These are phyloP conservation scores for Pantherophis guttatus DNA, from an alignment of 2,113 vertebrate species.

Conservation along the genomic window DNA sequence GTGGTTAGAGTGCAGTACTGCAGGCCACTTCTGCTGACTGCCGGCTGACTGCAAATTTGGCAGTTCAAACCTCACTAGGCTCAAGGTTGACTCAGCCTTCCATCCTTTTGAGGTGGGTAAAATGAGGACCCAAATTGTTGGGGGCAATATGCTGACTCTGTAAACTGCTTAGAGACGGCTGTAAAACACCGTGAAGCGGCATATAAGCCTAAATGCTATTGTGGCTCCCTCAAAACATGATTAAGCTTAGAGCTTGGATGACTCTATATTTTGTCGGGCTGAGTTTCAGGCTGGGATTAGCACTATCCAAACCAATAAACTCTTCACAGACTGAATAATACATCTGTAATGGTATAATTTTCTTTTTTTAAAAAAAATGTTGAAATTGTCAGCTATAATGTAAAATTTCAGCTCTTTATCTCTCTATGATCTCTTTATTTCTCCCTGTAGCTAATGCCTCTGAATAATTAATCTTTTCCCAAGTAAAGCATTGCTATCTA, in stretches of 20 bases:
- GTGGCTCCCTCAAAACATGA: background rate
- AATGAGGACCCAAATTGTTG: no score
- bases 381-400: background rate
- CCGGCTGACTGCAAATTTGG: no score
- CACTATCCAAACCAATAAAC: background rate
- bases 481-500: background rate
- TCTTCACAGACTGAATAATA: background rate
- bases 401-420: background rate
- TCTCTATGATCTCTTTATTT: background rate
- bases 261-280: background rate
- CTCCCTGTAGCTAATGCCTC: background rate
- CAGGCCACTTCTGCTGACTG: no score
- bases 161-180: no score
- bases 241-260: background rate
- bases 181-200: no score
- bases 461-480: background rate
- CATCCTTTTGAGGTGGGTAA: no score
- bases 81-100: no score
- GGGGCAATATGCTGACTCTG: no score
- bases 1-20: no score
- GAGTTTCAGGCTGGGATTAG: background rate
- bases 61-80: no score
- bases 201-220: no score
- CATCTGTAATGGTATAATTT: background rate
- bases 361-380: background rate